Base-by-base conservation (phyloP, 2,113 vertebrate genomes). In the Miniopterus natalensis region DNA sequence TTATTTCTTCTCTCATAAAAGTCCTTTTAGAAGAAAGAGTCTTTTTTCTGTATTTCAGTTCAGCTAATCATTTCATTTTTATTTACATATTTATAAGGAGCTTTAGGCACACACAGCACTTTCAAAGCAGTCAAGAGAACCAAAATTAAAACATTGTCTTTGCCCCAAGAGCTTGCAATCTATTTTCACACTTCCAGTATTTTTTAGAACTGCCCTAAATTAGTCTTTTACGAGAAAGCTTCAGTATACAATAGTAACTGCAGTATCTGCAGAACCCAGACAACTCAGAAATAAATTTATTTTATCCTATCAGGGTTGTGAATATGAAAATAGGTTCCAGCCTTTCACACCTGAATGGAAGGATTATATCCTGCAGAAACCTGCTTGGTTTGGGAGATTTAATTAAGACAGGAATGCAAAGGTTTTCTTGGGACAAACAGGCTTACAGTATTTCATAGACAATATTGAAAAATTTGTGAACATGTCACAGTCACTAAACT, bases 311-410 rank as follows among this genome's bases (percentile, higher is more conserved):
- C 93, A 74, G 83, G 84, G 79, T 78, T 96, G 86, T 97, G 92
- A 97, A 93, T 97, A 97, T 95, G 91, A 97, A 97, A 98, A 96
- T 96, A 92, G 78, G 40, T 97, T 95, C 83, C 4, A 18, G 94
- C 89, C 88, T 96, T 98, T 98, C 95, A 98, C 94, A 97, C 94
- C 95, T 92, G 94, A 98, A 88, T 96, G 96, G 97, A 96, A 97
- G 96, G 91, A 96, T 97, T 98, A 96, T 81, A 92, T 93, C 70
- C 92, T 92, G 83, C 83, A 96, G 95, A 95, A 97, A 96, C 53
- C 86, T 94, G 83, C 74, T 92, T 95, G 86, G 78, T 89, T 95
- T 47, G 85, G 93, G 80, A 97, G 93, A 97, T 96, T 98, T 97
- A 98, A 98, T 97, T 98, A 97, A 97, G 86, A 95, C 88, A 96